These are phyloP conservation scores for Dallia pectoralis DNA, from an alignment of 2,797 vertebrate species.

Conservation along the genomic window DNA sequence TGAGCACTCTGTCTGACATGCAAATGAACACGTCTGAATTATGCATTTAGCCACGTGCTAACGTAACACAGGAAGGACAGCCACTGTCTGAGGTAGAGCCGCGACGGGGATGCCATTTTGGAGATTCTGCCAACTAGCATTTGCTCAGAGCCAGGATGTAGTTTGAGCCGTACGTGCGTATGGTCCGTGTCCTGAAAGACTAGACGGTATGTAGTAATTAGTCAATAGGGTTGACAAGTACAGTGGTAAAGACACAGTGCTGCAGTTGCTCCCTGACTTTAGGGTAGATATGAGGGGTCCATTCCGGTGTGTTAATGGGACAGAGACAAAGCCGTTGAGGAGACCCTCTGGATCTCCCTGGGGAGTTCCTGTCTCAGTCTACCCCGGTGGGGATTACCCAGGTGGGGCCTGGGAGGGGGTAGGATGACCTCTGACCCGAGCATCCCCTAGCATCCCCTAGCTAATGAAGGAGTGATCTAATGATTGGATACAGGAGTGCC, in stretches of 20 bases:
- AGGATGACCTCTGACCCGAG: slow-evolving; percentile 28
- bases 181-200: neutral
- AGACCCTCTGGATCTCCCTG: neutral
- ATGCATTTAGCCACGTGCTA: slow-evolving; percentile 62
- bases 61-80: slow-evolving; percentile 8
- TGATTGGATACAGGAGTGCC: slow-evolving; percentile 32
- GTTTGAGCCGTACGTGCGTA: neutral
- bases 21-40: slow-evolving; percentile 73
- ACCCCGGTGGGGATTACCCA: neutral
- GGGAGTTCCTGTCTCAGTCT: neutral
- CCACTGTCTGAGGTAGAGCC: neutral
- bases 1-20: slow-evolving; percentile 72
- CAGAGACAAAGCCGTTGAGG: neutral
- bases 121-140: neutral
- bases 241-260: neutral
- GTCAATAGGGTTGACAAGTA: neutral
- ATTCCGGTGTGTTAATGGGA: neutral
- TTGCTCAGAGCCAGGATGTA: neutral
- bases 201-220: neutral
- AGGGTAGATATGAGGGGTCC: neutral
- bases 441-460: slow-evolving; percentile 14
- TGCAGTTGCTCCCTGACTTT: neutral
- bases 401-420: neutral
- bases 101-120: neutral
- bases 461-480: slow-evolving; percentile 31